Evolutionary conservation across 2,888 invertebrate genomes (phyloP).

Genomic region (Melanostoma scalare): DNA sequence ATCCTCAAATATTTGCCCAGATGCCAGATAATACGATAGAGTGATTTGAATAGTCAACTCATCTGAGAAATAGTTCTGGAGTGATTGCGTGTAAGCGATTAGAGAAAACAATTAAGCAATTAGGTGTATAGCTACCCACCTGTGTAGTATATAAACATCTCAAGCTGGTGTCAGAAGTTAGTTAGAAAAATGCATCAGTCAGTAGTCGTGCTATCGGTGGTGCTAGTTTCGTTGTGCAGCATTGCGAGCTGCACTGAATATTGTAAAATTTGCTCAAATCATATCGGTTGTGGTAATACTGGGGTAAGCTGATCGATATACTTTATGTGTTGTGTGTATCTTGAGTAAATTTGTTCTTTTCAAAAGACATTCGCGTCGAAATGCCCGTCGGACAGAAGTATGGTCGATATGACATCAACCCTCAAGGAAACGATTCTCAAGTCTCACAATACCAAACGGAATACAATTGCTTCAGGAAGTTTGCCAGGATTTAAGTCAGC

Average conservation of each 20-base stretch:
- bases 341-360: background rate
- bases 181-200: background rate
- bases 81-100: background rate
- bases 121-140: background rate
- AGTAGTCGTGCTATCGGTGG: background rate
- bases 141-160: background rate
- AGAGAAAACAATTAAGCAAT: background rate
- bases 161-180: background rate
- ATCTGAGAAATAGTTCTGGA: background rate
- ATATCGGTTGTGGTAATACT: constrained; percentile 27
- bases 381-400: background rate
- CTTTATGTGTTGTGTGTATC: no score
- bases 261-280: constrained; percentile 30
- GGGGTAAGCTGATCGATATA: constrained; percentile 7
- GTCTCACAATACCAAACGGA: constrained; percentile 74
- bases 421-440: constrained; percentile 16
- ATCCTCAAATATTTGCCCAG: background rate
- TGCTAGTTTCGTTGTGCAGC: background rate
- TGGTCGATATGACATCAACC: constrained; percentile 2
- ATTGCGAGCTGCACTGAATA: constrained; percentile 33
- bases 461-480: constrained; percentile 74
- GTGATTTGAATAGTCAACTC: background rate
- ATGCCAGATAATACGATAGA: background rate
- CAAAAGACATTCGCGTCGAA: background rate
- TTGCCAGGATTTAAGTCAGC: constrained; percentile 73